Base-by-base conservation (phyloP, 1,140 invertebrate species). In the Cherax quadricarinatus region DNA sequence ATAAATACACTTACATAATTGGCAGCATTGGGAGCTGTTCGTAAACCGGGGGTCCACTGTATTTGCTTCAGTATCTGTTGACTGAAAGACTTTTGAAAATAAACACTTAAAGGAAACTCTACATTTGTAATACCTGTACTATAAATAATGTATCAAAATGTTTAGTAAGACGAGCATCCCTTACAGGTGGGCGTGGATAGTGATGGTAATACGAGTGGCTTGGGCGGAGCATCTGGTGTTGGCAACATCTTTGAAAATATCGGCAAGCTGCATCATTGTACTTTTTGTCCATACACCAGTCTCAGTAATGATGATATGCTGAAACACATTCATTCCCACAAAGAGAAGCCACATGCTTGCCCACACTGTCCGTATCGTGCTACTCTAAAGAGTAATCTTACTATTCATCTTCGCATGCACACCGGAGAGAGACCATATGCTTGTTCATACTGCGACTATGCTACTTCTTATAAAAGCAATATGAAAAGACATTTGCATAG, bases 361-460 rank as follows among this genome's bases (percentile, higher is more conserved):
- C 78, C 78, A 48, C 78, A 80, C 48, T 80, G 78, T 80, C 78
- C 78, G 7, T 80, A 80, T 24, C 30, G 30, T 16, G 14, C 78
- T 12, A 41, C 78, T 48, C 30, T 80, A 41, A 80, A 80, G 18
- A 9, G 48, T 7, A 80, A 80, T 80, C 30, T 80, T 51, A 80
- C 30, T 51, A 80, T 51, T 51, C 78, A 80, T 24, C 78, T 80
- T 80, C 78, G 78, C 30, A 80, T 14, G 48, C 78, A 80, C 24
- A 80, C 78, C 6, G 78, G 78, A 80, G 78, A 80, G 24, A 80
- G 78, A 24, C 78, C 78, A 51, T 80, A 80, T 51, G 78, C 78
- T 41, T 80, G 78, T 80, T 80, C 21, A 21, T 24, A 80, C 6
- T 80, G 78, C 30, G n/a, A 80, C 78, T 80, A 80, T 51, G 30